Evolutionary conservation across 2,113 vertebrate species (phyloP).

Genomic region (Regulus satrapa): DNA sequence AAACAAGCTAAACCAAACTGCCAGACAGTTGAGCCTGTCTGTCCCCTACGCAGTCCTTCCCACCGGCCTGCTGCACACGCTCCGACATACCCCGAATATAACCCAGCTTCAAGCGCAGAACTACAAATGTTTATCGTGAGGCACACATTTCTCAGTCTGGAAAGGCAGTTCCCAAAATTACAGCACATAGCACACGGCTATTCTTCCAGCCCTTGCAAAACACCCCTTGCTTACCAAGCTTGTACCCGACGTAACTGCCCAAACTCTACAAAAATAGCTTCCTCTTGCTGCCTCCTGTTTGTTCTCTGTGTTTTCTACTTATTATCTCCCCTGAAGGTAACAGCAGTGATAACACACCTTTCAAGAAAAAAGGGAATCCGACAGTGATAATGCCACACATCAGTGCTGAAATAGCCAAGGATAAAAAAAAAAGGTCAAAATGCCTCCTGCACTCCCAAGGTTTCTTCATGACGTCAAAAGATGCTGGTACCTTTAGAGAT

Average conservation of each 20-base stretch:
- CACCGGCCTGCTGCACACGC: not conserved
- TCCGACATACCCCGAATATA: accelerated
- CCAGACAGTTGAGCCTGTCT: not conserved
- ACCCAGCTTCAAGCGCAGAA: accelerated
- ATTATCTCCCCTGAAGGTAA: not conserved
- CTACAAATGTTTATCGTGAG: not conserved
- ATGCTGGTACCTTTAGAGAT: not conserved
- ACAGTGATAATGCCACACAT: not conserved
- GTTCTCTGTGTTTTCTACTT: not conserved
- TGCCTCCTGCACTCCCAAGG: not conserved
- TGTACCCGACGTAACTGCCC: not conserved
- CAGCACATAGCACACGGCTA: accelerated
- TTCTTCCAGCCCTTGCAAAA: not conserved
- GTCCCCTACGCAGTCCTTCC: not conserved
- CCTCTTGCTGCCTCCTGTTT: not conserved
- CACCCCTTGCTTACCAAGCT: not conserved
- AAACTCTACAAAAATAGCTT: not conserved
- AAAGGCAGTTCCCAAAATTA: not conserved
- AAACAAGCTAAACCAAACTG: not conserved
- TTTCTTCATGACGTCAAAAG: not conserved
- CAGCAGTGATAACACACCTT: not conserved
- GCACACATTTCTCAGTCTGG: not conserved
- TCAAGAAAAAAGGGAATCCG: not conserved
- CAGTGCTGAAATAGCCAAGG: not conserved
- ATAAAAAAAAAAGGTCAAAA: not conserved